These are phyloP conservation scores for Lytechinus variegatus DNA, from an alignment of 35 echinoderm and acorn worm species.

Conservation along the genomic window DNA sequence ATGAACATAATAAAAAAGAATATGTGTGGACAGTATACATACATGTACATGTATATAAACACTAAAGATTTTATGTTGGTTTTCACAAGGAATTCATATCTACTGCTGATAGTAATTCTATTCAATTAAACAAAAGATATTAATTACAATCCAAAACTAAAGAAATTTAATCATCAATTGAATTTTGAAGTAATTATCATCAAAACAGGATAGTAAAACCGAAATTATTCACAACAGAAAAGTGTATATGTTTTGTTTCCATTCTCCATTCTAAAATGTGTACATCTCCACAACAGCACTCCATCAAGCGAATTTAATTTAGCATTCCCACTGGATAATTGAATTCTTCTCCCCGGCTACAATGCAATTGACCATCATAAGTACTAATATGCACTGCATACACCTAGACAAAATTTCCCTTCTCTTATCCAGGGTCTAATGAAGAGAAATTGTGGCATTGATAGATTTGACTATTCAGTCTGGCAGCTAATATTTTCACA, in stretches of 20 bases:
- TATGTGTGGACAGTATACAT: too few species aligned
- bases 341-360: not conserved
- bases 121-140: not conserved
- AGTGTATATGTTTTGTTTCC: too few species aligned
- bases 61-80: too few species aligned
- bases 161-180: too few species aligned
- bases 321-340: not conserved
- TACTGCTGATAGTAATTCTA: not conserved
- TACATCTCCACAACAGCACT: not conserved
- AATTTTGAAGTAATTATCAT: too few species aligned
- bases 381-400: not conserved
- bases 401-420: not conserved
- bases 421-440: not conserved
- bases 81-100: not conserved
- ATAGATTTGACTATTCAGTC: not conserved
- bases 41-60: too few species aligned
- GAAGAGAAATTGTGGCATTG: not conserved
- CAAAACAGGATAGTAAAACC: too few species aligned
- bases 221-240: too few species aligned
- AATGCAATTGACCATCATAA: not conserved
- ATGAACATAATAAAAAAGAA: too few species aligned
- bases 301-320: not conserved
- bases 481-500: constrained; percentile 24
- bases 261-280: not conserved
- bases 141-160: not conserved